Evolutionary conservation across 1,140 invertebrate genomes (phyloP).

Genomic region (Megalopta genalis): DNA sequence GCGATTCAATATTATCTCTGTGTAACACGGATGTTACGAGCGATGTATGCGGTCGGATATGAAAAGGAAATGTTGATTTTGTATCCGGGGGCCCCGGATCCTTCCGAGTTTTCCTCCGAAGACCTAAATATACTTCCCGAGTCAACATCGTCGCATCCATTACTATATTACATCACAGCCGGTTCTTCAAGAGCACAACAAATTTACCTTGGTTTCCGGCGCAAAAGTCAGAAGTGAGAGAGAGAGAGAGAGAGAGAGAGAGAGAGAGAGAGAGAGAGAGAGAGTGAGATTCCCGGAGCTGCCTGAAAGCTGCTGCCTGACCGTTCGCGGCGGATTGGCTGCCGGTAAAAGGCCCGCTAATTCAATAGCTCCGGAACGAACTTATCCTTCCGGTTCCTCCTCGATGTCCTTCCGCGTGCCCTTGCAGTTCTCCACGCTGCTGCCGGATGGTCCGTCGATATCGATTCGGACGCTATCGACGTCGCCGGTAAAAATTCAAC

Average conservation of each 20-base stretch:
- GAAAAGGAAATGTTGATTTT: constrained; percentile 21
- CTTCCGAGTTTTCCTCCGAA: constrained; percentile 12
- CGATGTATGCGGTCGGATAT: not conserved
- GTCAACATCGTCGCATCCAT: constrained; percentile 51
- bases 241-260: not conserved
- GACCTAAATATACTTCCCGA: constrained; percentile 46
- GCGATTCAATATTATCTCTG: not conserved
- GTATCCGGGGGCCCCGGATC: constrained; percentile 3
- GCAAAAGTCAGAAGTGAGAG: constrained; percentile 16
- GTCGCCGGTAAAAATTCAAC: no score
- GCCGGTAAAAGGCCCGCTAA: constrained; percentile 11
- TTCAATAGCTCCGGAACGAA: constrained; percentile 23
- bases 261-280: not conserved
- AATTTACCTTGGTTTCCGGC: constrained; percentile 48
- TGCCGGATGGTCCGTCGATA: no score
- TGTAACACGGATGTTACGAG: not conserved
- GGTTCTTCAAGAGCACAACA: constrained; percentile 49
- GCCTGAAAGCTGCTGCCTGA: not conserved
- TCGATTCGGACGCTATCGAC: no score
- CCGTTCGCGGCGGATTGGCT: not conserved
- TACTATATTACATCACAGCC: constrained; percentile 54
- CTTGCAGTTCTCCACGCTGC: no score
- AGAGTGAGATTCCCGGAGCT: not conserved
- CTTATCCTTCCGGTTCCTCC: not conserved
- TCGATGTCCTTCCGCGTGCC: not conserved